Base-by-base conservation (phyloP, 2,113 vertebrate species). In the Podilymbus podiceps region DNA sequence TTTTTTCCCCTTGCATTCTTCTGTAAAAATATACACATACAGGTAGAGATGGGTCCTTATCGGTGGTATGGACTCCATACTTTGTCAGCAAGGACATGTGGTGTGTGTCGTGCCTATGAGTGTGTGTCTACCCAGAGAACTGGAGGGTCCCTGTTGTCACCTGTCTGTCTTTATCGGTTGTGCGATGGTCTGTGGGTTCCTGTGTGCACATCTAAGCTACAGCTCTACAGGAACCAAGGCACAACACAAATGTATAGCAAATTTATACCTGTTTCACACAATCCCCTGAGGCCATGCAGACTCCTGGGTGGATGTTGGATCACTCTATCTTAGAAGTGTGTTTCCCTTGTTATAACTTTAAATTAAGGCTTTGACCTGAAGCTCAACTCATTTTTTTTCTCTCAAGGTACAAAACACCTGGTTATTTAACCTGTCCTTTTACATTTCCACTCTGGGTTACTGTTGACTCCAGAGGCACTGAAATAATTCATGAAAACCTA, bases 401-500 rank as follows among this genome's bases (percentile, higher is more conserved):
- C 86, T 94, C 62, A 87, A 93, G 83, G 88, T 97, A 95, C 73
- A 95, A 96, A 94, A 91, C 96, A 97, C 92, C 94, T 97, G 94
- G 95, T 93, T 96, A 97, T 97, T 97, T 90, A 97, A 90, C 94
- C 92, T 89, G 86, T 94, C 88, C 92, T 96, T 93, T 95, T 95
- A 96, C 96, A 95, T 94, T 97, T 97, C 94, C 95, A 96, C 38
- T 94, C 92, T 76, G 66, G 80, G 94, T 97, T 96, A 78, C 73
- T 75, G 97, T 89, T 6, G 1, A 9, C 66, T 96, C 80, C 58
- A 94, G 83, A 94, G 69, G 90, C 86, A 93, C 56, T 89, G 77
- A 92, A 84, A 92, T 96, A 97, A 96, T 96, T 95, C 69, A 96
- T 87, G 87, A 89, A 83, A 95, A 85, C 40, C 33, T 90, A 59